These are phyloP conservation scores for Acronicta psi DNA, from an alignment of 2,888 invertebrate genomes.

Conservation along the genomic window DNA sequence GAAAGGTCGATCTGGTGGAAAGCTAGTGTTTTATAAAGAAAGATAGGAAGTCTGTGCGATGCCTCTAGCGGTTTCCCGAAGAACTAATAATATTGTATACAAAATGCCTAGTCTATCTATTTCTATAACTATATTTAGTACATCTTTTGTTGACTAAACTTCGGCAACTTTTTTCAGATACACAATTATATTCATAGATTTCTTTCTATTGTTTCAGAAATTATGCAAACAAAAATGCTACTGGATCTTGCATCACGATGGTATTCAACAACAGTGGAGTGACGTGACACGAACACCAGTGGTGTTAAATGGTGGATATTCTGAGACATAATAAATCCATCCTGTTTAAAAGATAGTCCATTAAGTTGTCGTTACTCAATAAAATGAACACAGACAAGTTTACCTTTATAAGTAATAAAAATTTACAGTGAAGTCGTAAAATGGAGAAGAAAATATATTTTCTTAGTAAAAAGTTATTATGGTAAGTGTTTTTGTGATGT, in stretches of 20 bases:
- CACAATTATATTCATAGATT: not conserved
- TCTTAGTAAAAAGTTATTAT: conserved; percentile 68
- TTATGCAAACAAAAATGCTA: conserved; percentile 40
- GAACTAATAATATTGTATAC: too few species aligned
- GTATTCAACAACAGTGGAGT: conserved; percentile 54
- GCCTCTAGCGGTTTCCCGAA: too few species aligned
- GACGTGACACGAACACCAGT: conserved; percentile 51
- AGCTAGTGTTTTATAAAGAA: too few species aligned
- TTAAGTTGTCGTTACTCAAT: conserved; percentile 49
- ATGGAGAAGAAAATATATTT: conserved; percentile 73
- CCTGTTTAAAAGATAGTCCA: conserved; percentile 29
- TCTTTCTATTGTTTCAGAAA: conserved; percentile 62
- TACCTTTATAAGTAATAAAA: conserved; percentile 56
- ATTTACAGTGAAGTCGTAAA: conserved; percentile 65
- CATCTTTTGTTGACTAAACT: too few species aligned
- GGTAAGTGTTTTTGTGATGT: conserved; percentile 65
- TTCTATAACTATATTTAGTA: too few species aligned
- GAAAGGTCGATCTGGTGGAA: too few species aligned
- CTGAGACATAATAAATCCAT: conserved; percentile 33
- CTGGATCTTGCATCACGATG: conserved; percentile 40
- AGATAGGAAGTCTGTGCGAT: too few species aligned
- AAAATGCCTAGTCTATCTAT: too few species aligned
- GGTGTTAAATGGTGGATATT: conserved; percentile 23
- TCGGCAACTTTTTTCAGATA: too few species aligned
- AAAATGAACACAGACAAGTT: conserved; percentile 70